A percentile compares a stretch with the other conserved stretches of the same genome.
phyloP scores from a whole-genome alignment of 2,888 invertebrate genomes.

The Agelastica alni region DNA sequence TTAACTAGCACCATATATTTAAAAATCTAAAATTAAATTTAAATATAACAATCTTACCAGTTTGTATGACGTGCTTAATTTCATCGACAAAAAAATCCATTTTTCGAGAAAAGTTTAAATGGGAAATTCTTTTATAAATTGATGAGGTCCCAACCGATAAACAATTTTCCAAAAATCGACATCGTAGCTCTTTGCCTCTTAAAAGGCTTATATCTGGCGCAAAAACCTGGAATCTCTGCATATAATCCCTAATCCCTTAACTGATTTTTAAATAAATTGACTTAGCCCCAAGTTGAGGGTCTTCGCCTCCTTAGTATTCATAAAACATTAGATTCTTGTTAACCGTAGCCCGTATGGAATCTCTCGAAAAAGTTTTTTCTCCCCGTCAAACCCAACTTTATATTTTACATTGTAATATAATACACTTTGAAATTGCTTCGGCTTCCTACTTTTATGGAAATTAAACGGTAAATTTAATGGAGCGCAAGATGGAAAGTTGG shows the following conservation, averaged over 20 bases:
- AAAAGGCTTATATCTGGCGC: background rate
- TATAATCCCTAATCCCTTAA: conserved; percentile 10
- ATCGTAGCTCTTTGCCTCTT: too few species aligned
- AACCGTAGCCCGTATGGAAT: background rate
- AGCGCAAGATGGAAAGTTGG: conserved; percentile 14
- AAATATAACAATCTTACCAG: too few species aligned
- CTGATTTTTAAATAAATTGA: conserved; percentile 19
- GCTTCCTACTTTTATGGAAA: conserved; percentile 20
- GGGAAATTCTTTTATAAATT: too few species aligned
- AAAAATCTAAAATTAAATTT: too few species aligned
- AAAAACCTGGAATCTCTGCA: conserved; percentile 3
- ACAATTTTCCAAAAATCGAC: too few species aligned
- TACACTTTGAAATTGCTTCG: conserved; percentile 20
- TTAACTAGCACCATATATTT: too few species aligned
- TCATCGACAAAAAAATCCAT: too few species aligned
- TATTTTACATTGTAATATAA: conserved; percentile 20
- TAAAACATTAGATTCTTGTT: conserved; percentile 10
- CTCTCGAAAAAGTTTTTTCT: conserved; percentile 4
- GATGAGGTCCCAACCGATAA: too few species aligned
- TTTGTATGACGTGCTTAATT: too few species aligned
- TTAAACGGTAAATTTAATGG: conserved; percentile 20
- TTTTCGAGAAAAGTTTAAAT: too few species aligned
- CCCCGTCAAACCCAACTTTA: conserved; percentile 5
- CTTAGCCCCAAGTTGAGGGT: conserved; percentile 5
- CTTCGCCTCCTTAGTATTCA: conserved; percentile 10